Conservation (phyloP, 2,888 invertebrate genomes). For the Timandra comae region DNA sequence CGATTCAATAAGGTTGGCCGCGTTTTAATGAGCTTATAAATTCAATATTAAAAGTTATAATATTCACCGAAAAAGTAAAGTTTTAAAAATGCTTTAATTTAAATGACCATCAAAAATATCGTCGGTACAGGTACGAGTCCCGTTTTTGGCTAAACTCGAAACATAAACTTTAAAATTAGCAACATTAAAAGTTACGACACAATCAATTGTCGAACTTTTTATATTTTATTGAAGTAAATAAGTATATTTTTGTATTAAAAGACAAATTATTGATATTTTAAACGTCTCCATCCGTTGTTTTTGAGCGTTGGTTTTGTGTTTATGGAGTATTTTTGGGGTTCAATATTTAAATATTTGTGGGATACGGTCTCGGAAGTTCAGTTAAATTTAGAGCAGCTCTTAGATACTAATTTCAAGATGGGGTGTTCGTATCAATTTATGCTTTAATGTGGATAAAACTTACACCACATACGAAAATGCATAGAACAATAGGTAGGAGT, state of each 20-base stretch:
- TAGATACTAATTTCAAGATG: too few species aligned
- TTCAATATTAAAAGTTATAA: conserved; percentile 19
- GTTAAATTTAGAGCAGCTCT: too few species aligned
- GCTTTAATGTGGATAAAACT: too few species aligned
- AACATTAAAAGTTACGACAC: conserved; percentile 26
- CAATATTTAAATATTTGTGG: too few species aligned
- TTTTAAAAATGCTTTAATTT: conserved; percentile 26
- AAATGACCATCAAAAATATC: conserved; percentile 18
- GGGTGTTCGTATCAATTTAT: too few species aligned
- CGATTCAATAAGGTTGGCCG: conserved; percentile 34
- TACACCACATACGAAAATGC: too few species aligned
- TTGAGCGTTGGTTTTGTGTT: conserved; percentile 9
- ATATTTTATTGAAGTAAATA: conserved; percentile 7
- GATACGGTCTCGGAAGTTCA: too few species aligned
- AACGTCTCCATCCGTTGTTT: conserved; percentile 22
- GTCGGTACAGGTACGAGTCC: conserved; percentile 8
- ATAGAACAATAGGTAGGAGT: too few species aligned
- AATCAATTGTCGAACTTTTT: conserved; percentile 13
- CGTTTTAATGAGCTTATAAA: conserved; percentile 27
- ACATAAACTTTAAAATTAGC: conserved; percentile 17
- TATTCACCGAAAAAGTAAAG: conserved; percentile 23
- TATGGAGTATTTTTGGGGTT: conserved; percentile 18
- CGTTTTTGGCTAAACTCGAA: conserved; percentile 19
- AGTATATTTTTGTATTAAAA: conserved; percentile 15
- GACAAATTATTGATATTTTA: conserved; percentile 16